These are phyloP conservation scores for Pongo abelii DNA, from an alignment of 2,113 vertebrate genomes.

Conservation along the genomic window DNA sequence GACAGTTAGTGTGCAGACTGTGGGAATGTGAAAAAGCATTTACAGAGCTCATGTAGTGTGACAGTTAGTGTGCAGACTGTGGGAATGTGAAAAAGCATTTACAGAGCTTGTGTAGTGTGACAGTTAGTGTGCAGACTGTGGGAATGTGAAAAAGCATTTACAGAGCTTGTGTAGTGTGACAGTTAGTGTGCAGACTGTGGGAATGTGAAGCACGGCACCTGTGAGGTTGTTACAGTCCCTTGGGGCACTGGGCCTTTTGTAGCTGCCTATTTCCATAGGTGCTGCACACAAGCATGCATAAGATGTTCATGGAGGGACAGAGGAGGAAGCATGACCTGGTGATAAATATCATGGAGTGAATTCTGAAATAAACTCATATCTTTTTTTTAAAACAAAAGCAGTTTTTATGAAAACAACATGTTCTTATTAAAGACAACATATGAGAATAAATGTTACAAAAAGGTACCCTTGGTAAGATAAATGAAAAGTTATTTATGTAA, in stretches of 20 bases:
- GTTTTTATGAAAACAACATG: not conserved
- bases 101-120: too few species aligned
- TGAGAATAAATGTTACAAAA: not conserved
- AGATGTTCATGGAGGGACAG: not conserved
- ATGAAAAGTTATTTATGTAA: not conserved
- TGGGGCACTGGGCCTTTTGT: not conserved
- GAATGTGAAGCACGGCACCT: fast-evolving
- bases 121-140: too few species aligned
- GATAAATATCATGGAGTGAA: not conserved
- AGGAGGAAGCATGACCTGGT: not conserved
- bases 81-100: not conserved
- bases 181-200: too few species aligned
- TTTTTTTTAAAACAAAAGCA: not conserved
- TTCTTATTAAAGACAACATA: not conserved
- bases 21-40: not conserved
- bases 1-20: fast-evolving
- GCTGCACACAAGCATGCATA: fast-evolving
- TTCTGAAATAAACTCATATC: not conserved
- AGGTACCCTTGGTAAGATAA: not conserved
- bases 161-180: too few species aligned
- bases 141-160: too few species aligned
- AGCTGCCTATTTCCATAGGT: fast-evolving
- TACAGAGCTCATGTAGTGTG: not conserved
- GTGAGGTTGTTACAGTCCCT: not conserved
- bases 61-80: fast-evolving